Evolutionary conservation across 1,140 invertebrate genomes (phyloP).

Genomic region (Leptinotarsa texana): DNA sequence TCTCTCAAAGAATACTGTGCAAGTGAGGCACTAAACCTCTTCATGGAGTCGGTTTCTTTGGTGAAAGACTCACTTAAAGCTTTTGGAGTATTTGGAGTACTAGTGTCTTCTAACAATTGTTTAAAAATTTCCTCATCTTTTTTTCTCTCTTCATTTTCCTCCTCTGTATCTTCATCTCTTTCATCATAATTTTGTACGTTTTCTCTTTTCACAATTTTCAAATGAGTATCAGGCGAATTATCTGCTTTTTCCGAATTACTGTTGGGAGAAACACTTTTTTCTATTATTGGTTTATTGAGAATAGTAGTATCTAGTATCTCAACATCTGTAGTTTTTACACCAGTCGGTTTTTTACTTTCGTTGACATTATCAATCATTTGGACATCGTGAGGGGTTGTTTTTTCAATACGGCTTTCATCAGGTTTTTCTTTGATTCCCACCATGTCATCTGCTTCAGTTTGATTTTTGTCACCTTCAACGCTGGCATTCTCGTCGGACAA

Average conservation of each 20-base stretch:
- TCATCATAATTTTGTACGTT: constrained; percentile 38
- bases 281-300: constrained; percentile 35
- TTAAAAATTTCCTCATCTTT: constrained; percentile 49
- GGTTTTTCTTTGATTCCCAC: constrained; percentile 19
- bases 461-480: constrained; percentile 33
- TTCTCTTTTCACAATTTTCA: constrained; percentile 36
- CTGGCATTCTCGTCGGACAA: constrained; percentile 47
- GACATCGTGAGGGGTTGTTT: constrained; percentile 10
- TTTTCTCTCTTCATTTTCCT: constrained; percentile 37
- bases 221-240: constrained; percentile 27
- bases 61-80: neutral
- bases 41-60: neutral
- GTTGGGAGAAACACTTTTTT: constrained; percentile 19
- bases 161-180: constrained; percentile 19
- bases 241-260: constrained; percentile 34
- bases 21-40: neutral
- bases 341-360: constrained; percentile 13
- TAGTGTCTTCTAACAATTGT: constrained; percentile 48
- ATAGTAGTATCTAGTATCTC: constrained; percentile 34
- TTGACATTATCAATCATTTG: neutral
- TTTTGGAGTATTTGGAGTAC: constrained; percentile 38
- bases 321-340: constrained; percentile 28
- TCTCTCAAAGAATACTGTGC: neutral
- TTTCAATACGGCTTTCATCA: constrained; percentile 27
- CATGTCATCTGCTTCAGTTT: constrained; percentile 39